These are phyloP conservation scores for Lasioglossum pauxillum DNA, from an alignment of 2,888 invertebrate genomes.

Conservation along the genomic window DNA sequence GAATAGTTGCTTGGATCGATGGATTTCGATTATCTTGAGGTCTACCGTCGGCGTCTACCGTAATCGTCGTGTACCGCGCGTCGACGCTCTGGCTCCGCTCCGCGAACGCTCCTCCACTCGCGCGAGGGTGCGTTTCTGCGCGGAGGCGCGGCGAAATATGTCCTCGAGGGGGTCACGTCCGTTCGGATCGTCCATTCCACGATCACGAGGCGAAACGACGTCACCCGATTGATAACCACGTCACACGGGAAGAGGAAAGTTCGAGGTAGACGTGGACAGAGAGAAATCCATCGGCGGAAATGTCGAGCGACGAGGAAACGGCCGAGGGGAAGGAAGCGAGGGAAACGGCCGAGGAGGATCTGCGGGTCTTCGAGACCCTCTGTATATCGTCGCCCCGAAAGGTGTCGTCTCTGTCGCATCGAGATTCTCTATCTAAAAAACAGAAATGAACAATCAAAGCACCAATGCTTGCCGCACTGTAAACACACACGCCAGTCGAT, in stretches of 20 bases:
- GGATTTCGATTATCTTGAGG: conserved; percentile 73
- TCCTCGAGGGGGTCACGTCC: conserved; percentile 3
- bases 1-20: conserved; percentile 57
- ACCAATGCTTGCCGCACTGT: not conserved
- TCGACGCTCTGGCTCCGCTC: conserved; percentile 66
- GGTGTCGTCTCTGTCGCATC: conserved; percentile 80
- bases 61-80: conserved; percentile 54
- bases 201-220: not conserved
- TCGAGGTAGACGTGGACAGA: not conserved
- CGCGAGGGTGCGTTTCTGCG: not conserved
- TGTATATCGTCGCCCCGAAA: conserved; percentile 87
- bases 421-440: not conserved
- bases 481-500: not conserved
- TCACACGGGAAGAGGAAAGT: not conserved
- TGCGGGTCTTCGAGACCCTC: conserved; percentile 90
- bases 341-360: conserved; percentile 87
- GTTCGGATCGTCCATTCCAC: not conserved
- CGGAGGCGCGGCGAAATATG: conserved; percentile 14
- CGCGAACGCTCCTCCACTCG: conserved; percentile 54
- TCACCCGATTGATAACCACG: not conserved
- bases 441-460: not conserved
- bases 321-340: conserved; percentile 35
- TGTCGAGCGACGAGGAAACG: conserved; percentile 57
- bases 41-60: conserved; percentile 27
- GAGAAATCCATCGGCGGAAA: conserved; percentile 29